Percentiles rank a stretch among this genome's conserved stretches.
These are phyloP conservation scores for Hydriomena furcata DNA, from an alignment of 2,888 invertebrate species.

Conservation along the genomic window DNA sequence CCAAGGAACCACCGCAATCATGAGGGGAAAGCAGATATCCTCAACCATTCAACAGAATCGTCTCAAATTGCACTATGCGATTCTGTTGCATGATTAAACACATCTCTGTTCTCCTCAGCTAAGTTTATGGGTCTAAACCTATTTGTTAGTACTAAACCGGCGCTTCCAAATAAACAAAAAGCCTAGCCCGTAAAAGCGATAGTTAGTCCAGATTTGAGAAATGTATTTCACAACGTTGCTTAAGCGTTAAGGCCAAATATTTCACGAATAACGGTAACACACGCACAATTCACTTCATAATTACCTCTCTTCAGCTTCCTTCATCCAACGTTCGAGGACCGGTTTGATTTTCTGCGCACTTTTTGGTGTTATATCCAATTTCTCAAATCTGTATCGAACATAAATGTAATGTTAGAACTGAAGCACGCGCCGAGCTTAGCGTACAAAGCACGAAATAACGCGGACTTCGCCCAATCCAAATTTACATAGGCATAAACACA, in stretches of 20 bases:
- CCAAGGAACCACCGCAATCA: conserved; percentile 34
- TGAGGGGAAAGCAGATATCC: conserved; percentile 20
- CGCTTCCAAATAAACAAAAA: conserved; percentile 54
- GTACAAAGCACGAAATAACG: conserved; percentile 47
- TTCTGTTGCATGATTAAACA: conserved; percentile 7
- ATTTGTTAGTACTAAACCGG: conserved; percentile 43
- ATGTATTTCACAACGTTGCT: conserved; percentile 73
- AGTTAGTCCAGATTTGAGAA: conserved; percentile 84
- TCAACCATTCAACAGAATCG: neutral
- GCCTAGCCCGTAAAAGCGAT: conserved; percentile 70
- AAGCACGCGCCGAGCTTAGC: conserved; percentile 57
- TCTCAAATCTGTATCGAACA: conserved; percentile 95
- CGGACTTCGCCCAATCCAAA: conserved; percentile 61
- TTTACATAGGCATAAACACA: conserved; percentile 82
- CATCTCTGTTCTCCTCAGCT: conserved; percentile 17
- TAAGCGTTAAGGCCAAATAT: conserved; percentile 81
- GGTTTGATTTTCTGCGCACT: conserved; percentile 99
- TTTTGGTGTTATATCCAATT: conserved; percentile 99
- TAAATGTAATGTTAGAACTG: conserved; percentile 78
- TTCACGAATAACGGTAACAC: conserved; percentile 75
- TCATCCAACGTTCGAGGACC: conserved; percentile 99
- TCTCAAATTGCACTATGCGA: neutral
- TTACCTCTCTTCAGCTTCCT: conserved; percentile 98
- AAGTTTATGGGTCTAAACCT: conserved; percentile 7
- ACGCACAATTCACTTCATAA: conserved; percentile 78